Base-by-base conservation (phyloP, 2,888 invertebrate genomes). In the Caenorhabditis plicata region DNA sequence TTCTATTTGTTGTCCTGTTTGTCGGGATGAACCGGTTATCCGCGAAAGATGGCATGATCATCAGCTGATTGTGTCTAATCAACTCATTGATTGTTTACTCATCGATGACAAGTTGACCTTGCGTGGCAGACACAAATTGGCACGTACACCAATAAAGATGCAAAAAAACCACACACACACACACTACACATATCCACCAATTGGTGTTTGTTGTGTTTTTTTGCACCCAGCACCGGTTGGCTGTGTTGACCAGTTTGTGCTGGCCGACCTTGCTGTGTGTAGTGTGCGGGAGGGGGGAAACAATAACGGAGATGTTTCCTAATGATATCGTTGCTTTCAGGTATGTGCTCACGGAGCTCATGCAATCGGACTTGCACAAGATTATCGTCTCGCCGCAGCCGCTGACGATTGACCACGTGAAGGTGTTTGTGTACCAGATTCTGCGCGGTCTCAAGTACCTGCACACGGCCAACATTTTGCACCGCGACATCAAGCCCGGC, bases 371-470 rank as follows among this genome's bases (percentile, higher is more conserved):
- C 87, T 88, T 99, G 80, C 98, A 98, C 87, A 96, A 96, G 87
- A 99, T 98, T 84, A 98, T 99, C 85, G 96, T 98, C 80, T 96
- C 96, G 77, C 94, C 95, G 73, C 98, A 99, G 85, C 93, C 93
- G 81, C 89, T 98, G 77, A 93, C 95, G 80, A 88, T 94, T 74
- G 98, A 98, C 86, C 98, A 98, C 87, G 94, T 98, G 86, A 98
- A 98, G 88, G 95, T 98, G 85, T 98, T 98, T 88, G 90, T 98
- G 81, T 98, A 98, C 86, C 98, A 98, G 87, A 96, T 99, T 85
- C 88, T 98, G 81, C 88, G 98, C 87, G 96, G 92, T 80, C 86
- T 98, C 78, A 96, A 96, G 85, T 98, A 98, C 86, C 87, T 98
- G 78, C 98, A 98, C 85, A 95, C 95, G 61, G 94, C 96, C 68